Base-by-base conservation (phyloP, 2,888 invertebrate genomes). In the Seladonia tumulorum region DNA sequence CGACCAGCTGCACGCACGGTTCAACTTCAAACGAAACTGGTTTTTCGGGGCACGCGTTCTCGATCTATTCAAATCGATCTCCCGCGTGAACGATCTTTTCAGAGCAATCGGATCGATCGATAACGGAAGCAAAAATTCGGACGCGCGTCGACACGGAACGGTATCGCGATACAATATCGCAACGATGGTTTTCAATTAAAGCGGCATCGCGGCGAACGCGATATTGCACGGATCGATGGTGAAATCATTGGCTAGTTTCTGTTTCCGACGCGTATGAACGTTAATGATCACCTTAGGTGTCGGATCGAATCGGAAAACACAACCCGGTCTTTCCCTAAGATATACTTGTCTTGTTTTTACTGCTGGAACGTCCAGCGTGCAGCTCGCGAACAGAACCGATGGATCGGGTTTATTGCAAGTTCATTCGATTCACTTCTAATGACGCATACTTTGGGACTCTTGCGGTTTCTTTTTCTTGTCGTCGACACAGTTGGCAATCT, bases 301-400 rank as follows among this genome's bases (percentile, higher is more conserved):
- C 77, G 83, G 57, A 84, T 73, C 84, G 85, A 77, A 84, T 84
- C 77, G 68, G 25, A 84, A 84, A 77, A 73, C 29, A 70, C 71
- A 73, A 35, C 47, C 16, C 35, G 18, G 47, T 45, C 49, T 47
- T 47, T 25, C 53, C 68, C 68, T 49, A 47, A 76, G 73, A 83
- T 35, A 83, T 39, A 72, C 7, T 45, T 66, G 76, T 45, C 76
- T 35, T 3, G 14, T 66, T 83, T 57, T 66, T 66, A 39, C 45
- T 10, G 25, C 12, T 12, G 16, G 16, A 29, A 12, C 70, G n/a
- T 29, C 7, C 66, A 47, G n/a, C 76, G 45, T 63, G 25, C 16
- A n/a, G 8, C n/a, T 10, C 3, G 53, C 53, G 53, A 53, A n/a
- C n/a, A 53, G n/a, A 53, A 53, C 45, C 35, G 22, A 39, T 70